Evolutionary conservation across 1,140 invertebrate genomes (phyloP).

Genomic region (Centruroides vittatus): DNA sequence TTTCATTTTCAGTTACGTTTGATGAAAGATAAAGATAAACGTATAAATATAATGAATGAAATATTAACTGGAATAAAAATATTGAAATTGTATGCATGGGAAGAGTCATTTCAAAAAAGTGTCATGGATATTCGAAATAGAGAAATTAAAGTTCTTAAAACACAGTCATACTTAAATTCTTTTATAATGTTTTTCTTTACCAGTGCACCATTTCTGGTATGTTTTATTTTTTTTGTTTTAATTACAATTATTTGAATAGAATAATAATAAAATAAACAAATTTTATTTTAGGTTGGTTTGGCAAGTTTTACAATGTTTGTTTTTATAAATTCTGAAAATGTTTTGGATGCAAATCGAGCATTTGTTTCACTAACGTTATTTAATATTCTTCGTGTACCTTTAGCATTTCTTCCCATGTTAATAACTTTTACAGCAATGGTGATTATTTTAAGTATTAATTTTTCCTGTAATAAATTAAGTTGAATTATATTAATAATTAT

Average conservation of each 20-base stretch:
- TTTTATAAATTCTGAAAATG: slow-evolving; percentile 30
- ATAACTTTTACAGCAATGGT: slow-evolving; percentile 22
- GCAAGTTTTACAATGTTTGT: slow-evolving; percentile 32
- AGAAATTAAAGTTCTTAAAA: slow-evolving; percentile 34
- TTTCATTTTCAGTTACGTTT: slow-evolving; percentile 13
- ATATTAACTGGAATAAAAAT: slow-evolving; percentile 88
- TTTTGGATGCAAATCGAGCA: slow-evolving; percentile 41
- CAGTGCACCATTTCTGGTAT: slow-evolving; percentile 88
- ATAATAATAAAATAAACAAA: neutral
- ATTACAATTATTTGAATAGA: neutral
- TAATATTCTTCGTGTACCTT: slow-evolving; percentile 40
- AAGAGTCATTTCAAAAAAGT: slow-evolving; percentile 33
- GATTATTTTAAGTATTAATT: too few relatives aligned
- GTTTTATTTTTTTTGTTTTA: slow-evolving; percentile 20
- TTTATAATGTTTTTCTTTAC: slow-evolving; percentile 87
- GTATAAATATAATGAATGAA: slow-evolving; percentile 91
- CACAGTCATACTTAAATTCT: slow-evolving; percentile 34
- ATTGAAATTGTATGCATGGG: slow-evolving; percentile 34
- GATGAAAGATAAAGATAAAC: slow-evolving; percentile 35
- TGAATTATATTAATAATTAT: too few relatives aligned
- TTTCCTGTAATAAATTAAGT: too few relatives aligned
- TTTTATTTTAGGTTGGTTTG: slow-evolving; percentile 23
- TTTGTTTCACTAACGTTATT: slow-evolving; percentile 46
- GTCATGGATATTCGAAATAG: slow-evolving; percentile 25
- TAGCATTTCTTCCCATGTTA: slow-evolving; percentile 35